Conservation (phyloP, 2,113 vertebrate species). For the Nibea albiflora region DNA sequence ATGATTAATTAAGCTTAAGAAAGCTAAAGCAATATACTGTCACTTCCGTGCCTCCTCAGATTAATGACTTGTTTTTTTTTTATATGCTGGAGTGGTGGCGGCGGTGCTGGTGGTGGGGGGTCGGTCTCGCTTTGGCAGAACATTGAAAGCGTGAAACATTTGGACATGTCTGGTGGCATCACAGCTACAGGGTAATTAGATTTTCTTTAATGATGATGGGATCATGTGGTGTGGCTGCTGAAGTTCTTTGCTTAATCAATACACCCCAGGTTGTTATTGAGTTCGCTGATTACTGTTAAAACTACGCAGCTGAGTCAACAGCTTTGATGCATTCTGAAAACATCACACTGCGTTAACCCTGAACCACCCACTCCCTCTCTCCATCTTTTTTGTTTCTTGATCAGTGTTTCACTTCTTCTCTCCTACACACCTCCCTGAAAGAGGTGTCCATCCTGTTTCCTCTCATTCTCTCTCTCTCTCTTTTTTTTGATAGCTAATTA, state of each 20-base stretch:
- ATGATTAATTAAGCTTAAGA: conserved; percentile 50
- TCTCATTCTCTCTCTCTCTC: too few relatives aligned
- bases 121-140: conserved; percentile 2
- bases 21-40: conserved; percentile 32
- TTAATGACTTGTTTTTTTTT: conserved; percentile 39
- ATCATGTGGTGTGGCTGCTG: conserved; percentile 42
- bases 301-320: conserved; percentile 25
- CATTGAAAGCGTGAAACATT: conserved; percentile 36
- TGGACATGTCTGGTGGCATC: conserved; percentile 53
- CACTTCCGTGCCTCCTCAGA: conserved; percentile 14
- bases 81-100: neutral
- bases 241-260: conserved; percentile 52
- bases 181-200: conserved; percentile 44
- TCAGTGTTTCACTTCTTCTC: neutral
- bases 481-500: neutral
- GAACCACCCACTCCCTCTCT: neutral
- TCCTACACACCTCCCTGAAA: neutral
- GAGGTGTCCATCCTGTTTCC: neutral
- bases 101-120: neutral
- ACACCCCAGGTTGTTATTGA: conserved; percentile 31
- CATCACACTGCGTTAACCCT: neutral
- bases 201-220: conserved; percentile 61
- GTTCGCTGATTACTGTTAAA: conserved; percentile 44
- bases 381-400: neutral
- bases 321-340: conserved; percentile 3